Base-by-base conservation (phyloP, 2,888 invertebrate genomes). In the Erebia ligea region DNA sequence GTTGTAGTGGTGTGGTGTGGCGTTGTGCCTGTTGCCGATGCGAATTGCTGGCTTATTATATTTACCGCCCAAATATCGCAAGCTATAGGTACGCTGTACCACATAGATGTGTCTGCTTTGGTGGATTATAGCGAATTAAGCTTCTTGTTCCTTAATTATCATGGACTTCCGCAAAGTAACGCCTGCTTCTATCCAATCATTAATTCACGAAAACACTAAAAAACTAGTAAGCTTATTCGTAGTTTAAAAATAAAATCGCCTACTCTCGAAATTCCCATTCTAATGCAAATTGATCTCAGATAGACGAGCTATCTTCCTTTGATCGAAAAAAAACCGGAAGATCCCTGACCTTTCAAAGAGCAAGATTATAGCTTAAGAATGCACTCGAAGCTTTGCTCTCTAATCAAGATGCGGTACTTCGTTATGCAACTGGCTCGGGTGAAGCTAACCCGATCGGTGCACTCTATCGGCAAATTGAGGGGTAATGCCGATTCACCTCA, bases 381-480 rank as follows among this genome's bases (percentile, higher is more conserved):
- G 71, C 59, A 74, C 58, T 61, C 56, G 34, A 40, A 42, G 45
- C 45, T 42, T 17, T 11, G 11, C 70, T 52, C 69, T 70, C 66
- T 61, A 72, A 72, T 72, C 72, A 70, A 68, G 69, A 64, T 64
- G 65, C 69, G 34, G 69, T 59, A 52, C 57, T 74, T 69, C 58
- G 67, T 64, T 67, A 70, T 21, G 40, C 54, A 21, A 54, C 21
- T 54, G 21, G 56, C 21, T 19, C 13, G 76, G 73, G 72, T 42
- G 77, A 45, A 45, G 2, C 45, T 77, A 77, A 79, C 78, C 75
- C 74, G 77, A 81, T 81, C 77, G 67, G 68, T 72, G 75, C 72
- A 68, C 76, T 77, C 75, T 75, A 76, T 76, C 74, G 77, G 74
- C 75, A 78, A 80, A 77, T 76, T 77, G 74, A 69, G 65, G 67